Evolutionary conservation across 2,113 vertebrate genomes (phyloP).

Genomic region (Hippopotamus amphibius): DNA sequence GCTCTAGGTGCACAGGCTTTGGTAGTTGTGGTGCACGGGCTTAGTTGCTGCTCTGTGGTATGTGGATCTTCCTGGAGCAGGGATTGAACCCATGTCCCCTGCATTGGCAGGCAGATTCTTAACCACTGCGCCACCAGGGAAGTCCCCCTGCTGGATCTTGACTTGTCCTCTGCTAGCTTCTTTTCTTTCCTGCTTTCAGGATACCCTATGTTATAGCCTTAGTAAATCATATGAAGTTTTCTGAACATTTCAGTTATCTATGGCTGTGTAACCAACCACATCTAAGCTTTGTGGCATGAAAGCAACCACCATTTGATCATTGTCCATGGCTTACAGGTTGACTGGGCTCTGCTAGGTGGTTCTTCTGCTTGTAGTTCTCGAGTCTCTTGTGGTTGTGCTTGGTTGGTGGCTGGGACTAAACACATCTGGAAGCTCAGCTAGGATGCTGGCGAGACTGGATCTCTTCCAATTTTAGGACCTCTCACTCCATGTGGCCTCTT

Average conservation of each 20-base stretch:
- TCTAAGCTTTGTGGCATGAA: neutral
- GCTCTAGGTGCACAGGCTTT: no score
- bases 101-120: no score
- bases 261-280: neutral
- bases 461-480: neutral
- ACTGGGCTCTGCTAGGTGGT: neutral
- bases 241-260: neutral
- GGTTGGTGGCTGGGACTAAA: neutral
- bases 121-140: no score
- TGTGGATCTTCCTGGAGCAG: no score
- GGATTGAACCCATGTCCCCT: no score
- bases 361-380: neutral
- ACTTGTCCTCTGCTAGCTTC: neutral
- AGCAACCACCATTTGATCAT: accelerated
- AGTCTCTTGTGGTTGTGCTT: neutral
- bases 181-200: neutral
- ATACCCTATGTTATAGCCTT: neutral
- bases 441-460: neutral
- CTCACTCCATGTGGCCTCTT: neutral
- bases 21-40: no score
- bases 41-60: no score
- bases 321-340: neutral
- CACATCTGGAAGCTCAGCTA: neutral
- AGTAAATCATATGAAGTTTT: neutral
- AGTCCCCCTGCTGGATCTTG: neutral